phyloP scores from a whole-genome alignment of 2,113 vertebrate species.

The Stictonetta naevosa region DNA sequence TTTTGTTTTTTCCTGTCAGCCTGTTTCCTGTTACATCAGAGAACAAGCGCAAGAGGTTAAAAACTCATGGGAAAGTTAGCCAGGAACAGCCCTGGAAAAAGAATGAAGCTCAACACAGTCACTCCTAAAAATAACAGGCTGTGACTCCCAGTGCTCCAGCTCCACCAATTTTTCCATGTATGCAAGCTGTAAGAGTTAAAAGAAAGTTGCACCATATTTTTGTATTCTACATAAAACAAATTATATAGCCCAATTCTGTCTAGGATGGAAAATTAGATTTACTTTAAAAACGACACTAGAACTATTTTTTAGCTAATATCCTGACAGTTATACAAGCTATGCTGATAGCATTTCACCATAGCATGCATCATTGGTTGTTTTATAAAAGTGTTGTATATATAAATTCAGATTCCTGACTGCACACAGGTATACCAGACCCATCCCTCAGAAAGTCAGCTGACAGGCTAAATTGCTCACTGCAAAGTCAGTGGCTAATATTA shows the following conservation, averaged over 20 bases:
- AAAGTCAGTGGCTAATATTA: not conserved
- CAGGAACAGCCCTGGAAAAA: conserved; percentile 78
- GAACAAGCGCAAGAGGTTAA: conserved; percentile 89
- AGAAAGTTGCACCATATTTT: not conserved
- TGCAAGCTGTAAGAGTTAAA: not conserved
- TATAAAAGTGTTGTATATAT: not conserved
- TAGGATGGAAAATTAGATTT: not conserved
- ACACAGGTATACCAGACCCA: not conserved
- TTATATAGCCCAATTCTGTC: not conserved
- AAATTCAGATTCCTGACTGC: not conserved
- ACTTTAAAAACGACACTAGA: not conserved
- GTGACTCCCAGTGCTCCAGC: conserved; percentile 54
- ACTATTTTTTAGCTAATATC: not conserved
- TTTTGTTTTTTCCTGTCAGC: conserved; percentile 86
- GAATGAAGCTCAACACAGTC: conserved; percentile 73
- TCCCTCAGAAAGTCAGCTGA: not conserved
- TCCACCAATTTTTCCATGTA: conserved; percentile 34
- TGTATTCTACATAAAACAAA: not conserved
- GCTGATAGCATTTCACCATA: not conserved
- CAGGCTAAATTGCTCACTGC: not conserved
- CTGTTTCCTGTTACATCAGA: conserved; percentile 86
- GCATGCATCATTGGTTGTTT: not conserved
- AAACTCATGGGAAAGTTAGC: conserved; percentile 88
- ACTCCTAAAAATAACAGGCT: conserved; percentile 81
- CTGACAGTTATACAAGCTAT: not conserved